phyloP scores from a whole-genome alignment of 2,113 vertebrate species.

The Pollimyrus isidori region DNA sequence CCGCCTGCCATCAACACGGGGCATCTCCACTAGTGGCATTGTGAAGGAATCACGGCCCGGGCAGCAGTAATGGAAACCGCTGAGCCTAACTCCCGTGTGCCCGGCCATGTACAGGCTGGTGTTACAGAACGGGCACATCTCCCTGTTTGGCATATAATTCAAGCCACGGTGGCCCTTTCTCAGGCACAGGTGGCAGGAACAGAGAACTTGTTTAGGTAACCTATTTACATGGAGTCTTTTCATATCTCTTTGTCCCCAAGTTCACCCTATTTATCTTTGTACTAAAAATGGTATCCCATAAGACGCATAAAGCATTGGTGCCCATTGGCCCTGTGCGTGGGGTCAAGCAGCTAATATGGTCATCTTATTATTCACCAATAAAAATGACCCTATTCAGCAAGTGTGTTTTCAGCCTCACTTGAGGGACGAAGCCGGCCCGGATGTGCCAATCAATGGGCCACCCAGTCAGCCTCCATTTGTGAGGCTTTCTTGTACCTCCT shows the following conservation, averaged over 20 bases:
- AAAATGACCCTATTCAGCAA: not conserved
- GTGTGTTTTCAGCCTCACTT: not conserved
- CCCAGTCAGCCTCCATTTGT: not conserved
- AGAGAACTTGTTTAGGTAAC: slow-evolving; percentile 8
- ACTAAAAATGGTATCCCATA: not conserved
- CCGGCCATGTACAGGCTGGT: not conserved
- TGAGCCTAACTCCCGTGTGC: not conserved
- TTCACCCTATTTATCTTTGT: not conserved
- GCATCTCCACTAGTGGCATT: not conserved
- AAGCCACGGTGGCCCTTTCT: not conserved
- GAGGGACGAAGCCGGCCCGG: not conserved
- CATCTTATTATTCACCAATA: not conserved
- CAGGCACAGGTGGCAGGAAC: not conserved
- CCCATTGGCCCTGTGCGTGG: not conserved
- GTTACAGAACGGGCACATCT: not conserved
- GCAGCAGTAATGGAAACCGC: not conserved
- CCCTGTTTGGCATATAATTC: slow-evolving; percentile 10
- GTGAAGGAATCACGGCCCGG: not conserved
- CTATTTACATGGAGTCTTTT: not conserved
- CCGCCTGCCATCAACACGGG: not conserved
- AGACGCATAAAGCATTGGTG: not conserved
- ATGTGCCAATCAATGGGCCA: not conserved
- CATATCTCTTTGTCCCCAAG: not conserved
- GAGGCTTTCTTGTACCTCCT: not conserved
- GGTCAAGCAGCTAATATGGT: not conserved